Evolutionary conservation across 2,113 vertebrate genomes (phyloP).

Genomic region (Tonatia bakeri): DNA sequence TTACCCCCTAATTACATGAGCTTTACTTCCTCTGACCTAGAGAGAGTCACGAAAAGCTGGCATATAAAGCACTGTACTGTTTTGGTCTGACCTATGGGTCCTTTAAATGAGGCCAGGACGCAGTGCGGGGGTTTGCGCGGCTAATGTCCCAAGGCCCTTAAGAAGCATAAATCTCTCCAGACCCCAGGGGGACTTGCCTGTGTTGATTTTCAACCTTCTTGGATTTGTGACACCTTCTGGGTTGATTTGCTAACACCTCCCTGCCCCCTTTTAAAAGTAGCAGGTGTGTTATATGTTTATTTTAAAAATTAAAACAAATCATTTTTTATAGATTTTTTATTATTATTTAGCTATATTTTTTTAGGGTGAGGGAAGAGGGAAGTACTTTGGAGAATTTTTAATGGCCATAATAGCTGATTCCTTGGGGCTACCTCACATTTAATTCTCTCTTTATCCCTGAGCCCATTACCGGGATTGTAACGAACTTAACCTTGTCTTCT

Average conservation of each 20-base stretch:
- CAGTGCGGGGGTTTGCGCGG: constrained; percentile 41
- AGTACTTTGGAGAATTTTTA: neutral
- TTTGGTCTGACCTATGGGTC: constrained; percentile 70
- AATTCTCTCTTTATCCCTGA: neutral
- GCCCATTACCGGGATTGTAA: neutral
- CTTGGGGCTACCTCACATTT: neutral
- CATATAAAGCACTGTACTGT: constrained; percentile 71
- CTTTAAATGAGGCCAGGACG: constrained; percentile 68
- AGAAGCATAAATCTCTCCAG: constrained; percentile 67
- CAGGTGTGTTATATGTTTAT: constrained; percentile 61
- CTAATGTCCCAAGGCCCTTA: constrained; percentile 46
- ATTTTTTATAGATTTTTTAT: constrained; percentile 18
- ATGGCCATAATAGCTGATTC: neutral
- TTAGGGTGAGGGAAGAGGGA: neutral
- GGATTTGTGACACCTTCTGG: constrained; percentile 57
- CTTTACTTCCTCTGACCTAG: constrained; percentile 71
- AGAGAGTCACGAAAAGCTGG: constrained; percentile 69
- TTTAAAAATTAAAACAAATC: constrained; percentile 53
- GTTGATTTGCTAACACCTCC: constrained; percentile 66
- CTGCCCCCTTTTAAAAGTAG: constrained; percentile 49
- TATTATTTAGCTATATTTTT: constrained; percentile 44
- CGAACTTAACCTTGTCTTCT: neutral
- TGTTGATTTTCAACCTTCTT: constrained; percentile 57
- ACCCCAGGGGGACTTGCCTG: constrained; percentile 41
- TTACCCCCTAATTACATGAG: constrained; percentile 73